These are phyloP conservation scores for Gymnosoma rotundatum DNA, from an alignment of 2,888 invertebrate genomes.

Conservation along the genomic window DNA sequence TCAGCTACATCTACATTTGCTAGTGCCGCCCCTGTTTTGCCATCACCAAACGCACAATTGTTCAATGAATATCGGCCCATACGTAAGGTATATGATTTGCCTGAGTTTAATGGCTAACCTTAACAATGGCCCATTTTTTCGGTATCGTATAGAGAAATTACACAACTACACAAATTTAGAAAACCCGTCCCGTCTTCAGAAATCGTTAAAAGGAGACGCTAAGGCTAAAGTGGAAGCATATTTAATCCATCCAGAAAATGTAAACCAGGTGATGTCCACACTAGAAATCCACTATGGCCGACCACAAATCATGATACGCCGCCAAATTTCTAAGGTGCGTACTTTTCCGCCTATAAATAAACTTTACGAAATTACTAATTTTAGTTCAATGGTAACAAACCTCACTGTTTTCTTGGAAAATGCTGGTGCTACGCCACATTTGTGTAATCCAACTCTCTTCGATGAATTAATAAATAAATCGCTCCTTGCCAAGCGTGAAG, in stretches of 20 bases:
- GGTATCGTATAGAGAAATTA: slow-evolving; percentile 29
- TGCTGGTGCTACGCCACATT: not conserved
- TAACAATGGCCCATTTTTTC: slow-evolving; percentile 70
- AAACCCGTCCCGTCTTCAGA: slow-evolving; percentile 46
- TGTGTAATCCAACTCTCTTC: not conserved
- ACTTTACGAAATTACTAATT: not conserved
- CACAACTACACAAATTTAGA: slow-evolving; percentile 57
- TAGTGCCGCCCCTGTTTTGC: not conserved
- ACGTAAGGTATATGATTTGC: slow-evolving; percentile 49
- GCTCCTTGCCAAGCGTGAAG: slow-evolving; percentile 5
- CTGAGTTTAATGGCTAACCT: slow-evolving; percentile 56
- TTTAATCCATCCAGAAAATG: slow-evolving; percentile 11
- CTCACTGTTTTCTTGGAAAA: slow-evolving; percentile 6
- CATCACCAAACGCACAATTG: not conserved
- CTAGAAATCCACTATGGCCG: slow-evolving; percentile 21
- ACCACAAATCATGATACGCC: slow-evolving; percentile 12
- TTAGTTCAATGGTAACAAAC: slow-evolving; percentile 5
- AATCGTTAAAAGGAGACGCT: slow-evolving; percentile 42
- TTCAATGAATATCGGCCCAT: slow-evolving; percentile 2
- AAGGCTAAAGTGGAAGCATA: slow-evolving; percentile 42
- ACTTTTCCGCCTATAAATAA: slow-evolving; percentile 1
- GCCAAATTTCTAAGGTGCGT: slow-evolving; percentile 8
- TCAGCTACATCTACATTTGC: not conserved
- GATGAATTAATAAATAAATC: slow-evolving; percentile 7
- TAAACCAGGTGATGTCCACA: slow-evolving; percentile 1